phyloP scores from a whole-genome alignment of 2,888 invertebrate genomes.

The Cataglyphis rosenhaueri region DNA sequence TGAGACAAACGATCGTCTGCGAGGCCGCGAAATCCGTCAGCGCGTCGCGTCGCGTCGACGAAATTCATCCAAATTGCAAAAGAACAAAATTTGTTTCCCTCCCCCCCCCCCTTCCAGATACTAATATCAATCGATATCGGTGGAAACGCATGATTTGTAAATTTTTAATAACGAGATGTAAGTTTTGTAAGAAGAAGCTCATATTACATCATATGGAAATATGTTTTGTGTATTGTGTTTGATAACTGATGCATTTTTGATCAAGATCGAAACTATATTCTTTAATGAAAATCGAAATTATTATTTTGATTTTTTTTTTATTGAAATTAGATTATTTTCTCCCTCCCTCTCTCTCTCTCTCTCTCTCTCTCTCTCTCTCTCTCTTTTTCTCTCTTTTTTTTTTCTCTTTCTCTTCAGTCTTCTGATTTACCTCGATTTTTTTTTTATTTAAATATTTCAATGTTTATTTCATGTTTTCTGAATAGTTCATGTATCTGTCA shows the following conservation, averaged over 20 bases:
- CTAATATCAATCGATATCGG: background rate
- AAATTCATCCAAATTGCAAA: conserved; percentile 33
- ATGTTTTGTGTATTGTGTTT: background rate
- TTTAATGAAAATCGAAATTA: background rate
- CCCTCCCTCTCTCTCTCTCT: background rate
- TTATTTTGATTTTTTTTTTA: background rate
- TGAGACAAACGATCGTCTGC: conserved; percentile 83
- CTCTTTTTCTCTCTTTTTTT: too few relatives aligned
- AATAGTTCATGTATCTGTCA: background rate
- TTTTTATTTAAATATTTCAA: background rate
- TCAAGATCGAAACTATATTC: background rate
- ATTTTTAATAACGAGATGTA: background rate
- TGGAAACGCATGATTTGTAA: background rate
- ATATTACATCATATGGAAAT: background rate
- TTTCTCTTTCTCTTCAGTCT: background rate
- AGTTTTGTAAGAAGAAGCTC: background rate
- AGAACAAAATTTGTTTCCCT: background rate
- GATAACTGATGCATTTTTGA: background rate
- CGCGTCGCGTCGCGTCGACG: background rate
- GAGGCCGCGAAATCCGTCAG: conserved; percentile 70
- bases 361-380: background rate
- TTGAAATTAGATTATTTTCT: background rate
- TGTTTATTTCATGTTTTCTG: background rate
- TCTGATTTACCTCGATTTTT: background rate
- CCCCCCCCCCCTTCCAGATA: background rate